Base-by-base conservation (phyloP, 2,888 invertebrate genomes). In the Oscheius sp. region DNA sequence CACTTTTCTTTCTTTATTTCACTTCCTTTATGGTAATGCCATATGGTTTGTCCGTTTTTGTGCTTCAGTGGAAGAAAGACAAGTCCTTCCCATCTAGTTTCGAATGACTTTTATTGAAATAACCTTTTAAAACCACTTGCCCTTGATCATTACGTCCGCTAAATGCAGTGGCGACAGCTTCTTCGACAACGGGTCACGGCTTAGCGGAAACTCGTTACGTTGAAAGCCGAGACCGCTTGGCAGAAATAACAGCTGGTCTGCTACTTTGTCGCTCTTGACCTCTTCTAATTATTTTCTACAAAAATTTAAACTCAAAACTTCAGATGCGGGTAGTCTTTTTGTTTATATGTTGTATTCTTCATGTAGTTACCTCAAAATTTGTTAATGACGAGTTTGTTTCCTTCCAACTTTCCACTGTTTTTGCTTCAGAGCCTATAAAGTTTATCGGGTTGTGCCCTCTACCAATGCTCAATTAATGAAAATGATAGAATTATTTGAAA, bases 361-460 rank as follows among this genome's bases (percentile, higher is more conserved):
- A 6, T 15, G 17, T 45, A 42, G 31, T 17, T 8, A 25, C 17
- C 15, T 42, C 61, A 17, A 27, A 12, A 8, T 25, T 25, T 4
- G 4, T 23, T 12, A 37, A 57, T 23, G 45, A 61, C 10, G 61
- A 45, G 61, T 61, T 6, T 6, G 61, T 45, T 33, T 55, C 10
- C 5, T 10, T 42, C 12, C 3, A n/a, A 17, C 45, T 42, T 45
- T 2, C n/a, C 27, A n/a, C 42, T 29, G n/a, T 10, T 8, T 15
- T 20, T 12, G 8, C 17, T 80, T 65, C 31, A 79, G 78, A 42
- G 69, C 71, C 8, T 82, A 75, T 73, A 81, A 83, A 74, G 81
- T 83, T 23, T 83, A 74, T 61, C 82, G 82, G 31, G 68, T 83
- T 34, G 71, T 75, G 15, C 82, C 83, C 0, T 70, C 75, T 1